Evolutionary conservation across 2,888 invertebrate genomes (phyloP).

Genomic region (Artemia sp.): DNA sequence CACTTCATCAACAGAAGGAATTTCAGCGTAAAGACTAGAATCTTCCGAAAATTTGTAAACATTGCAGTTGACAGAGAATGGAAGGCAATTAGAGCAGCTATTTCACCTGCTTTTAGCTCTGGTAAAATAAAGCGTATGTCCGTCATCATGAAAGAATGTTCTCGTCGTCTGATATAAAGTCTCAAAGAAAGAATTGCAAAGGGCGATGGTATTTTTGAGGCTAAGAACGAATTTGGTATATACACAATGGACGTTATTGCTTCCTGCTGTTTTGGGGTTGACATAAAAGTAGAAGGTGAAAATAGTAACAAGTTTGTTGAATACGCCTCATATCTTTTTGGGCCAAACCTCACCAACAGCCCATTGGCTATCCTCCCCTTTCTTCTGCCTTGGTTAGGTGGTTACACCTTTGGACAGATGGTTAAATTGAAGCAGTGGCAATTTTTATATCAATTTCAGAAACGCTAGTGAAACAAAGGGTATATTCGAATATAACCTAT

Average conservation of each 20-base stretch:
- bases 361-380: neutral
- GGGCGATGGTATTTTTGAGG: neutral
- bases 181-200: neutral
- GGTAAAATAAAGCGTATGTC: conserved; percentile 22
- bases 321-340: neutral
- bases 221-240: neutral
- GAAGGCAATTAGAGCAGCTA: conserved; percentile 21
- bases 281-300: neutral
- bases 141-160: neutral
- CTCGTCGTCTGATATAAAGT: neutral
- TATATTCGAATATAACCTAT: neutral
- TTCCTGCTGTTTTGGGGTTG: neutral
- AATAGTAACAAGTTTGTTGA: neutral
- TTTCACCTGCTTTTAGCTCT: conserved; percentile 20
- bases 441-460: conserved; percentile 17
- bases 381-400: neutral
- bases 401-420: neutral
- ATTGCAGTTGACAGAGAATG: conserved; percentile 18
- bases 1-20: conserved; percentile 19
- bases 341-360: neutral
- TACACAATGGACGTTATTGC: neutral
- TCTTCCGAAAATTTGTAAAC: conserved; percentile 19
- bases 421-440: neutral
- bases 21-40: conserved; percentile 16
- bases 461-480: conserved; percentile 17